Conservation (phyloP, 1,140 invertebrate genomes). For the Wasmannia auropunctata region DNA sequence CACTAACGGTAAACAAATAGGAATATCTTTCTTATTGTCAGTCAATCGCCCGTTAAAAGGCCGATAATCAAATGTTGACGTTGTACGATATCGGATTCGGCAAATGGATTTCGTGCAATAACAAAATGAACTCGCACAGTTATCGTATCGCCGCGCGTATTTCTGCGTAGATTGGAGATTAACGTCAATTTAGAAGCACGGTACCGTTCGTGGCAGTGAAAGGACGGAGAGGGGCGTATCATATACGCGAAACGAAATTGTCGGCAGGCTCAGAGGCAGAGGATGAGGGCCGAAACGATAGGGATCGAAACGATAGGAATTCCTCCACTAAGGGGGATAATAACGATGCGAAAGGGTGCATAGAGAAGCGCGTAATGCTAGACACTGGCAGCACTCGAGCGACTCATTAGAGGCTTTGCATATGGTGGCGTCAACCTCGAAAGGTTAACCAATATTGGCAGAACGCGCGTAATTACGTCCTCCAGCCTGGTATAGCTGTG, state of each 20-base stretch:
- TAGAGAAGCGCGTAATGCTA: conserved; percentile 77
- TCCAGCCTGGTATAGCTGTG: conserved; percentile 68
- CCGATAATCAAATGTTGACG: conserved; percentile 10
- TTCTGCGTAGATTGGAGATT: background rate
- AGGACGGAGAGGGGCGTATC: conserved; percentile 53
- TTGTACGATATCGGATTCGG: conserved; percentile 5
- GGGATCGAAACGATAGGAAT: conserved; percentile 53
- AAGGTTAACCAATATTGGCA: conserved; percentile 86
- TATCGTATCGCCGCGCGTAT: conserved; percentile 3
- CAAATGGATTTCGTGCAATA: conserved; percentile 30
- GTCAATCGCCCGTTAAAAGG: background rate
- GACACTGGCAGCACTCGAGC: conserved; percentile 81
- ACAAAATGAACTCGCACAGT: conserved; percentile 15
- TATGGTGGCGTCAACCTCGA: conserved; percentile 85
- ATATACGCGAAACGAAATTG: conserved; percentile 40
- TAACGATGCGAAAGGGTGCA: conserved; percentile 79
- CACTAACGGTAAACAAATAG: background rate
- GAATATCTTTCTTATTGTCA: conserved; percentile 17
- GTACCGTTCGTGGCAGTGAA: conserved; percentile 43
- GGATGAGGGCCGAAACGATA: background rate
- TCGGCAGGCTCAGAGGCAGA: background rate
- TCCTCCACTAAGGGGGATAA: conserved; percentile 72
- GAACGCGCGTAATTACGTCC: conserved; percentile 84
- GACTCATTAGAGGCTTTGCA: conserved; percentile 85
- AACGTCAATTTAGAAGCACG: conserved; percentile 59